Evolutionary conservation across 1,140 invertebrate genomes (phyloP).

Genomic region (Ptiloglossa arizonensis): DNA sequence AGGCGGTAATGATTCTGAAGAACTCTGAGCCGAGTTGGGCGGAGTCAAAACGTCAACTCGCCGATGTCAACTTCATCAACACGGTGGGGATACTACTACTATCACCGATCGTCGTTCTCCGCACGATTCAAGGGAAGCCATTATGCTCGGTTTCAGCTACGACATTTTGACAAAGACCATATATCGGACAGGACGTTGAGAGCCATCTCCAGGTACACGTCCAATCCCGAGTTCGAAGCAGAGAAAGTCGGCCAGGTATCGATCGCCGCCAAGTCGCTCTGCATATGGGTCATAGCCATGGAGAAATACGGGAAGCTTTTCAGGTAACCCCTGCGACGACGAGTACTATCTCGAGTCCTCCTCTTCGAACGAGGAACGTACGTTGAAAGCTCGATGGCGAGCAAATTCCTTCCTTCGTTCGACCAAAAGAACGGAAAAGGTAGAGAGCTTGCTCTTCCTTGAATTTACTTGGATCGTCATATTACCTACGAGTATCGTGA

Average conservation of each 20-base stretch:
- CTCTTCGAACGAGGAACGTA: not conserved
- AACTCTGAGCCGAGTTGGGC: slow-evolving; percentile 91
- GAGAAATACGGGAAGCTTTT: slow-evolving; percentile 94
- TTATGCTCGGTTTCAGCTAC: slow-evolving; percentile 82
- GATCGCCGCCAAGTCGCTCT: slow-evolving; percentile 90
- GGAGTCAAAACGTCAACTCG: slow-evolving; percentile 92
- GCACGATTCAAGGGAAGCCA: not conserved
- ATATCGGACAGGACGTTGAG: slow-evolving; percentile 91
- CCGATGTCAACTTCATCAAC: slow-evolving; percentile 89
- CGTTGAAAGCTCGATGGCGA: not conserved
- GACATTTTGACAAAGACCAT: slow-evolving; percentile 93
- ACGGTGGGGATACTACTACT: too few species aligned
- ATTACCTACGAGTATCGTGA: too few species aligned
- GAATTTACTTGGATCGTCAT: too few species aligned
- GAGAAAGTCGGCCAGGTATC: slow-evolving; percentile 92
- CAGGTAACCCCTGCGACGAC: slow-evolving; percentile 79
- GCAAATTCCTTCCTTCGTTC: not conserved
- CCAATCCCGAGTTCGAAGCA: slow-evolving; percentile 92
- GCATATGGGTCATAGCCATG: slow-evolving; percentile 95
- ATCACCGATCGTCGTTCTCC: not conserved
- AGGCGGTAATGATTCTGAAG: slow-evolving; percentile 93
- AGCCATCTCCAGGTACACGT: slow-evolving; percentile 89
- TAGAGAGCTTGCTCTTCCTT: too few species aligned
- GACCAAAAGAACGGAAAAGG: not conserved
- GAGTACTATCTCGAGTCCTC: not conserved